These are phyloP conservation scores for Tanytarsus gracilentus DNA, from an alignment of 2,888 invertebrate genomes.

Conservation along the genomic window DNA sequence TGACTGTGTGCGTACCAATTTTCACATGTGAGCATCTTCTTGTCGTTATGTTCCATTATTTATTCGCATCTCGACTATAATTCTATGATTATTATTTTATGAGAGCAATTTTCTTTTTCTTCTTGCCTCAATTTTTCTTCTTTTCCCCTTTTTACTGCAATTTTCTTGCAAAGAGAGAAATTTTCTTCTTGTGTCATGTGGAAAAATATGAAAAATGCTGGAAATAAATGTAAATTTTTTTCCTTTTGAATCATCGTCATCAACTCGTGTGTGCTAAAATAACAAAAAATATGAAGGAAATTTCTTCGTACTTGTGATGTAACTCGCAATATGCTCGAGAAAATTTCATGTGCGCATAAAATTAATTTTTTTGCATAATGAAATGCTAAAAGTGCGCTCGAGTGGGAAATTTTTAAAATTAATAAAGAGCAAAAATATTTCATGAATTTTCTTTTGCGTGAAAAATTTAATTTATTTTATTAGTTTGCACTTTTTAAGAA, in stretches of 20 bases:
- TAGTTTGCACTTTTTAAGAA: too few relatives aligned
- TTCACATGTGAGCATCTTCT: not conserved
- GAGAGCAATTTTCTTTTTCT: slow-evolving; percentile 26
- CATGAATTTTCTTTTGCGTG: too few relatives aligned
- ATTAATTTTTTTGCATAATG: too few relatives aligned
- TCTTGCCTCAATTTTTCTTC: not conserved
- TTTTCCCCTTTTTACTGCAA: not conserved
- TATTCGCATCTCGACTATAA: slow-evolving; percentile 26
- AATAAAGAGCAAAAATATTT: too few relatives aligned
- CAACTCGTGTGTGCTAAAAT: not conserved
- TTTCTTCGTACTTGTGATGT: too few relatives aligned
- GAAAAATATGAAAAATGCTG: slow-evolving; percentile 16
- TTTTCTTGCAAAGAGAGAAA: too few relatives aligned
- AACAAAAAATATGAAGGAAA: too few relatives aligned
- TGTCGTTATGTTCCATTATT: slow-evolving; percentile 11
- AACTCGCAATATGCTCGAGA: too few relatives aligned
- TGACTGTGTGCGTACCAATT: not conserved
- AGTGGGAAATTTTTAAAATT: too few relatives aligned
- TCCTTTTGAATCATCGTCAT: slow-evolving; percentile 16
- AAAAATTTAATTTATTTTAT: too few relatives aligned
- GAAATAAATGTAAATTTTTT: slow-evolving; percentile 18
- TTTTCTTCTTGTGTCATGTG: not conserved
- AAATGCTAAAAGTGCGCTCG: too few relatives aligned
- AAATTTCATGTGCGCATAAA: too few relatives aligned
- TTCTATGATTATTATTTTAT: slow-evolving; percentile 29